Base-by-base conservation (phyloP, 2,888 invertebrate genomes). In the Drosophila niveifrons region DNA sequence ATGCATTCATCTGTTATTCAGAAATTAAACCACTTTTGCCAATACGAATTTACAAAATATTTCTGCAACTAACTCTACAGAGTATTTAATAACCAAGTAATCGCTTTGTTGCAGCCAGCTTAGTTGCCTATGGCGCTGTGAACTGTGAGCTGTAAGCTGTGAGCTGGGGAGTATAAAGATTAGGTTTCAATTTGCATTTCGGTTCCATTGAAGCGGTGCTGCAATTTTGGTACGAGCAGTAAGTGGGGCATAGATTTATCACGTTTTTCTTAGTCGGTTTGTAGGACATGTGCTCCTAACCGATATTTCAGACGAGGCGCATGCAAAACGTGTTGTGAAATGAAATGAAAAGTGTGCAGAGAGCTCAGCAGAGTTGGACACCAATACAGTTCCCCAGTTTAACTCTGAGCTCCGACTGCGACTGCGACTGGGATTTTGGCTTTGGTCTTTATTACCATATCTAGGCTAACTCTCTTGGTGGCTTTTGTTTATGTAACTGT, bases 261-360 rank as follows among this genome's bases (percentile, higher is more conserved):
- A 86, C 89, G 82, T 86, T 86, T 82, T 74, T 74, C 71, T 71
- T 73, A 86, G 72, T 80, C 77, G 78, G 82, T 82, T 91, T 91
- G 85, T 90, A 90, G 90, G 90, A 91, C 90, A 91, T 88, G 91
- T 82, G 87, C 90, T 73, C 82, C 90, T 90, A 90, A 90, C 91
- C 90, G 89, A 90, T 87, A 88, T 90, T 75, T 36, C 47, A 59
- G 75, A 47, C 68, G 57, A 62, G 53, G 52, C 72, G 63, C 57
- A 75, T 62, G 53, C 66, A 79, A 62, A 75, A 53, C 70, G 74
- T 53, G 80, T 72, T 78, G 76, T 70, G 66, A 72, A 77, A 80
- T 52, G 59, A 56, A 73, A 74, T 78, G 62, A 71, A 84, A 82
- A 79, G 72, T 78, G 75, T 65, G 46, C 63, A 53, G 59, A 62